Conservation (phyloP, 1,140 invertebrate species). For the Hyles vespertilio region DNA sequence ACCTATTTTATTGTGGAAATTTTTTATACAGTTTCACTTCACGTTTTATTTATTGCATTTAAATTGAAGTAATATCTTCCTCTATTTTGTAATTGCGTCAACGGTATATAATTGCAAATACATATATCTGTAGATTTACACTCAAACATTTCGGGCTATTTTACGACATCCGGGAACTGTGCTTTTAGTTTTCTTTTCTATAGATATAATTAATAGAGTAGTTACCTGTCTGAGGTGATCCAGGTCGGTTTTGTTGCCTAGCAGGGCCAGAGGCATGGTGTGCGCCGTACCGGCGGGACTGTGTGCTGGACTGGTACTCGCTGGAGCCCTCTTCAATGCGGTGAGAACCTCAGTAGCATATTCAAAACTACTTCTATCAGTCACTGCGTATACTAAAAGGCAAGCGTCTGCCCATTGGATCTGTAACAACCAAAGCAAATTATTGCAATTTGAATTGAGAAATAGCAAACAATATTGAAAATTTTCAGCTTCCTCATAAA, state of each 20-base stretch:
- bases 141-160: too few species aligned
- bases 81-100: too few species aligned
- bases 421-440: conserved; percentile 54
- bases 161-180: too few species aligned
- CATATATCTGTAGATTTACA: too few species aligned
- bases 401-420: conserved; percentile 87
- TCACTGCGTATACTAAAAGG: conserved; percentile 87
- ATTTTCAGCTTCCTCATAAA: background rate
- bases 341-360: conserved; percentile 80
- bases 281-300: conserved; percentile 37
- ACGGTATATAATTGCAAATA: too few species aligned
- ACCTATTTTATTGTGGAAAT: too few species aligned
- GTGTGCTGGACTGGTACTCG: conserved; percentile 52
- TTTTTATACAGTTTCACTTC: too few species aligned
- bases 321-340: conserved; percentile 74
- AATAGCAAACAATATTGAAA: background rate
- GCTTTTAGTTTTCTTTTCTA: too few species aligned
- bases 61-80: too few species aligned
- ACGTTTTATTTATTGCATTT: too few species aligned
- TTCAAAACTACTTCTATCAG: conserved; percentile 81
- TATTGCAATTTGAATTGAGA: background rate
- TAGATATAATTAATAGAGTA: conserved; percentile 6
- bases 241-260: conserved; percentile 87
- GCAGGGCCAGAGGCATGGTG: conserved; percentile 77
- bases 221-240: conserved; percentile 84